Evolutionary conservation across 2,888 invertebrate species (phyloP), one percentile per base, ranked within the genome.

Genomic region (Escarpia spicata): DNA sequence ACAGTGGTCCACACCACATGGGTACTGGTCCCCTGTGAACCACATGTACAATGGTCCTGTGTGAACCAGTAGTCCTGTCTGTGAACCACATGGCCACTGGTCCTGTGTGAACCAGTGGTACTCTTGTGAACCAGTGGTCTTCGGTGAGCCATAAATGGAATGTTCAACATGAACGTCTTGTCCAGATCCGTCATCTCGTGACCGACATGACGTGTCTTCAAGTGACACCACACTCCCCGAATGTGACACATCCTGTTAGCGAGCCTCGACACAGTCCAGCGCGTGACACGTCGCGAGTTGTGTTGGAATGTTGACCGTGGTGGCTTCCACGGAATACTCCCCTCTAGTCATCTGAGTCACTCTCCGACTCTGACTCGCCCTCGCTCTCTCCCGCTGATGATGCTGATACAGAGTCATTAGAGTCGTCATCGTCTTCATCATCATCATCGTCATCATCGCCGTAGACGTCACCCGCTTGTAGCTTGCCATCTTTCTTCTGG

Each of bases 301-400:
- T 26, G 75, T 75, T 75, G 75, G 75, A 75, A 75, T 75, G 75
- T 75, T 75, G 75, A 75, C 75, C 6, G 75, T n/a, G 75, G 19
- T 75, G 75, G 19, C 75, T 75, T 4, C 19, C 75, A 75, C 75
- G 26, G 75, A 75, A 75, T 75, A 75, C n/a, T 75, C 19, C 75
- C 12, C 52, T 52, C 75, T 75, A 75, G 75, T 75, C 75, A 75
- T 75, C 75, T 3, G 75, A 75, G n/a, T 92, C 92, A 45, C 52
- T 92, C 43, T 91, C 92, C 37, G 92, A 90, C 44, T 92, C 92
- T 15, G 92, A 92, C 37, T 89, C 92, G 15, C 9, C 43, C n/a
- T 91, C 92, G 0, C 60, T 91, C n/a, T 91, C 92, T 31, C 43
- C 91, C 3, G 43, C 90, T 31, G 92, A 92, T 0, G 90, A 90